phyloP scores from a whole-genome alignment of 2,888 invertebrate species.

The Melieria omissa region DNA sequence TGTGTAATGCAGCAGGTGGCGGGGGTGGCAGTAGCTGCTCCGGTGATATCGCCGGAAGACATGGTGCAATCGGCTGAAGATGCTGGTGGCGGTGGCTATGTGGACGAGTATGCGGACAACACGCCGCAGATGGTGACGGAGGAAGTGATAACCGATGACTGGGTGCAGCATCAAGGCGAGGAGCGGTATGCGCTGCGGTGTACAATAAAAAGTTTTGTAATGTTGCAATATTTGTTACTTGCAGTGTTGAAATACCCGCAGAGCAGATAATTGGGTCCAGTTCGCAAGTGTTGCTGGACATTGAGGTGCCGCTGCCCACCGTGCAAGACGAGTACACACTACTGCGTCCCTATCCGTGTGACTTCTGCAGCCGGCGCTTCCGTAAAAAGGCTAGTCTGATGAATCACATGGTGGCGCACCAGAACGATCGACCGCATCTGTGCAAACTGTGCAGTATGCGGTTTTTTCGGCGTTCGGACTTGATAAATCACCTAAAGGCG shows the following conservation, averaged over 20 bases:
- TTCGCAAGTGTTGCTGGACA: slow-evolving; percentile 68
- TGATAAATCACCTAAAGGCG: slow-evolving; percentile 85
- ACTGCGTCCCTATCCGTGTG: slow-evolving; percentile 82
- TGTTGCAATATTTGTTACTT: slow-evolving; percentile 10
- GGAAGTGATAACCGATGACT: slow-evolving; percentile 84
- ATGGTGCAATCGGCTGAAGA: slow-evolving; percentile 38
- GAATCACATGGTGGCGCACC: slow-evolving; percentile 89
- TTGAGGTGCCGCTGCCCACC: slow-evolving; percentile 82
- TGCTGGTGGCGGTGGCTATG: slow-evolving; percentile 47
- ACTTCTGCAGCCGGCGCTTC: slow-evolving; percentile 86
- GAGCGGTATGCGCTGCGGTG: slow-evolving; percentile 70
- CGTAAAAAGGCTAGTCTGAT: slow-evolving; percentile 85
- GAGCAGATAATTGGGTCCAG: slow-evolving; percentile 69
- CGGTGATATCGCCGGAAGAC: slow-evolving; percentile 7
- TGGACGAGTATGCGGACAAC: slow-evolving; percentile 62
- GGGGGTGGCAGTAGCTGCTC: slow-evolving; percentile 18
- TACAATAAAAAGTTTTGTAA: not conserved
- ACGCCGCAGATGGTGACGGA: slow-evolving; percentile 79
- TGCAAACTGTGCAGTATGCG: slow-evolving; percentile 86
- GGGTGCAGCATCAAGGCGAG: slow-evolving; percentile 79
- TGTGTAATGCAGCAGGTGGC: slow-evolving; percentile 41
- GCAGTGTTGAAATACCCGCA: slow-evolving; percentile 76
- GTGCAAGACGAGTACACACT: slow-evolving; percentile 80
- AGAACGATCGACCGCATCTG: slow-evolving; percentile 83
- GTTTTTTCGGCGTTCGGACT: slow-evolving; percentile 81